Evolutionary conservation across 2,797 vertebrate species (phyloP).

Genomic region (Xenopus petersii): DNA sequence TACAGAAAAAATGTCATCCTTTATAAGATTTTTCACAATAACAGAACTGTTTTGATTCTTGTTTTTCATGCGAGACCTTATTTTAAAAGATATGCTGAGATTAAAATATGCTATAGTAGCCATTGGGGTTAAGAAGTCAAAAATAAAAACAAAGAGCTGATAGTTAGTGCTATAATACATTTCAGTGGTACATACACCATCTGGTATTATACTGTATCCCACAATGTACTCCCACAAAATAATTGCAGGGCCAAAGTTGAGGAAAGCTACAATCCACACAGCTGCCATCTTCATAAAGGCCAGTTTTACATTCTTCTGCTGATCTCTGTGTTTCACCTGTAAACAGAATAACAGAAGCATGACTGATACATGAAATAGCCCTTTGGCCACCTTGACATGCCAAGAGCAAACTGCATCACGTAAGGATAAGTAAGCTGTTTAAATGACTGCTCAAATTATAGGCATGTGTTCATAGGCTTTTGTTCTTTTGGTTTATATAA

Average conservation of each 20-base stretch:
- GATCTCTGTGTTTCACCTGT: slow-evolving; percentile 75
- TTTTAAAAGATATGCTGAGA: slow-evolving; percentile 79
- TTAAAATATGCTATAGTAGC: slow-evolving; percentile 79
- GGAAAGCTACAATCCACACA: slow-evolving; percentile 76
- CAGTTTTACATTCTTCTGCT: slow-evolving; percentile 68
- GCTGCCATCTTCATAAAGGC: slow-evolving; percentile 73
- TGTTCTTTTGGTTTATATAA: too few species aligned
- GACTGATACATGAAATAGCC: too few species aligned
- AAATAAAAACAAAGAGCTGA: slow-evolving; percentile 73
- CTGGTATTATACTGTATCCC: slow-evolving; percentile 69
- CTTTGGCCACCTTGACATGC: too few species aligned
- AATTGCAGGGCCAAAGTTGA: slow-evolving; percentile 76
- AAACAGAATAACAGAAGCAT: neutral
- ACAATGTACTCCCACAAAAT: slow-evolving; percentile 73
- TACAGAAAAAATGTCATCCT: slow-evolving; percentile 6
- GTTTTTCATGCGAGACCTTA: slow-evolving; percentile 66
- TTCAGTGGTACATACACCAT: slow-evolving; percentile 75
- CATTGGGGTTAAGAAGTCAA: slow-evolving; percentile 80
- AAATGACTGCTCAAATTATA: too few species aligned
- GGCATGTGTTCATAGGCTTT: too few species aligned
- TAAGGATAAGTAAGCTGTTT: too few species aligned
- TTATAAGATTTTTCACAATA: neutral
- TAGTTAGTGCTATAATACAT: slow-evolving; percentile 81
- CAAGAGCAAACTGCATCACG: too few species aligned
- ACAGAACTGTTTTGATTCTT: slow-evolving; percentile 22